A percentile compares a stretch with the other conserved stretches of the same genome.
Evolutionary conservation across 92 coral and sea anemone species (phyloP).

Genomic region (Virgularia gustaviana): DNA sequence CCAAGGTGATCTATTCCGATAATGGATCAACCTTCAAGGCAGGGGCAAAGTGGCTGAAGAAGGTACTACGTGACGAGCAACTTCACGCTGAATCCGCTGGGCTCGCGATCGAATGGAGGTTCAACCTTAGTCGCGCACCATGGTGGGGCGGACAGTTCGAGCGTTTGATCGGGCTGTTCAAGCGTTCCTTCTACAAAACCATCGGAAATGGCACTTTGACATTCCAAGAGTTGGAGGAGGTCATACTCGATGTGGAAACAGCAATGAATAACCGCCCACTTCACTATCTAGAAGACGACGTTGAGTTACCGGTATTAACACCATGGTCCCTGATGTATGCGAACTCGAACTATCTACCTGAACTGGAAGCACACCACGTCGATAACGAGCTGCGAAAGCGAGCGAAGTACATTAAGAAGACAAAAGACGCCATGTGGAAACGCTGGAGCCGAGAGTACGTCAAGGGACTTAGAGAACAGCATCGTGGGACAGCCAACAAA

Average conservation of each 20-base stretch:
- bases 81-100: neutral
- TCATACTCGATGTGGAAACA: neutral
- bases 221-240: neutral
- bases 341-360: neutral
- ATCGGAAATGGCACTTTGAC: neutral
- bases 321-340: neutral
- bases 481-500: neutral
- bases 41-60: neutral
- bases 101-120: neutral
- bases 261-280: neutral
- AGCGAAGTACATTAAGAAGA: neutral
- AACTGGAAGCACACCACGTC: neutral
- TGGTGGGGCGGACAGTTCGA: constrained; percentile 6
- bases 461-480: neutral
- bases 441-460: neutral
- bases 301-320: neutral
- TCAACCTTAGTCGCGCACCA: too few species aligned
- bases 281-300: neutral
- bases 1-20: neutral
- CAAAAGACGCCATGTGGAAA: neutral
- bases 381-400: too few species aligned
- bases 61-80: neutral
- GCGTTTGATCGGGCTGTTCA: too few species aligned
- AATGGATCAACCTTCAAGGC: constrained; percentile 1
- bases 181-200: neutral